These are phyloP conservation scores for Drosophila heteroneura DNA, from an alignment of 2,888 invertebrate genomes.

Conservation along the genomic window DNA sequence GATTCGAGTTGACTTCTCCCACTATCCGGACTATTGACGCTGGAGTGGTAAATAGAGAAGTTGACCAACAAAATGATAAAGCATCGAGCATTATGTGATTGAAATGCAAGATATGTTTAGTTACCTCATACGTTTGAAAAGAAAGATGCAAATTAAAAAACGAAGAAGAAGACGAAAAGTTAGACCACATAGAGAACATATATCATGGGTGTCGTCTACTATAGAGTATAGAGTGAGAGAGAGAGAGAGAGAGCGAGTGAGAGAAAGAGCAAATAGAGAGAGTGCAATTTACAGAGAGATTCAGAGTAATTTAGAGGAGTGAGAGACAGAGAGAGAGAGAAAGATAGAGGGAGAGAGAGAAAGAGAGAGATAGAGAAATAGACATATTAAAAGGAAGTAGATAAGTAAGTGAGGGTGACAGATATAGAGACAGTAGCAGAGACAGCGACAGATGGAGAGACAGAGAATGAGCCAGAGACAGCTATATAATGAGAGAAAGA, in stretches of 20 bases:
- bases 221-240: not conserved
- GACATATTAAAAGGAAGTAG: not conserved
- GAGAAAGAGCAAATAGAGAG: not conserved
- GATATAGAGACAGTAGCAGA: not conserved
- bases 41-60: constrained; percentile 26
- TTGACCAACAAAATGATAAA: constrained; percentile 32
- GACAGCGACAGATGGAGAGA: not conserved
- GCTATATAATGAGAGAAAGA: not conserved
- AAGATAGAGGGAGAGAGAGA: not conserved
- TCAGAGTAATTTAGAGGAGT: not conserved
- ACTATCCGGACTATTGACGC: constrained; percentile 15
- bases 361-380: not conserved
- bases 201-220: too few species aligned
- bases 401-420: not conserved
- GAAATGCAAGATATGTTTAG: constrained; percentile 17
- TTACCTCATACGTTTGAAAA: not conserved
- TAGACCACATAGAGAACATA: not conserved
- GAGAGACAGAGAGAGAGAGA: not conserved
- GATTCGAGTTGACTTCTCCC: constrained; percentile 12
- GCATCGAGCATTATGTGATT: constrained; percentile 18
- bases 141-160: not conserved
- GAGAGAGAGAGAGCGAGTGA: not conserved
- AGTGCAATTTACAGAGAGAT: not conserved
- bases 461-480: not conserved
- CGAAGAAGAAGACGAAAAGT: not conserved